These are phyloP conservation scores for Odontomachus brunneus DNA, from an alignment of 1,140 invertebrate genomes.

Conservation along the genomic window DNA sequence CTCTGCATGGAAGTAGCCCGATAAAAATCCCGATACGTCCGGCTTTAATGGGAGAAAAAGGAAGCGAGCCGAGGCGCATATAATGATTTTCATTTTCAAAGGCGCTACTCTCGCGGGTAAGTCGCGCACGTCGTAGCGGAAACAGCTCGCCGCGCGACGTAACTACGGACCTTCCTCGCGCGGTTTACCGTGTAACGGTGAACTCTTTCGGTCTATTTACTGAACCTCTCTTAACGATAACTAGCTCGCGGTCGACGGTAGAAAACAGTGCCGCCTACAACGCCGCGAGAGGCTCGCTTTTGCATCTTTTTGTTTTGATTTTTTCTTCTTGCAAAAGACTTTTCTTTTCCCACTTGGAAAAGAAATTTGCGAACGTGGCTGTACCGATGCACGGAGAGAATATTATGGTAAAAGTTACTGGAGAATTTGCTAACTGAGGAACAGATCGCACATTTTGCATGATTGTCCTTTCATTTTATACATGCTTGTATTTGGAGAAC, in stretches of 20 bases:
- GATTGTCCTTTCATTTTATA: no score
- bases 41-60: background rate
- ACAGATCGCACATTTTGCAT: no score
- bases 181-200: slow-evolving; percentile 52
- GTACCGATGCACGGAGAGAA: no score
- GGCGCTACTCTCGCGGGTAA: slow-evolving; percentile 29
- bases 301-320: background rate
- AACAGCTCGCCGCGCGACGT: slow-evolving; percentile 1
- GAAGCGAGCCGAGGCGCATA: background rate
- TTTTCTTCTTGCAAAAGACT: no score
- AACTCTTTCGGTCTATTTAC: slow-evolving; percentile 62
- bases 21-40: no score
- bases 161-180: slow-evolving; percentile 14
- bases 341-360: no score
- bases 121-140: slow-evolving; percentile 42
- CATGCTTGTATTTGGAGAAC: no score
- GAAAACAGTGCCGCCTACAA: slow-evolving; percentile 14
- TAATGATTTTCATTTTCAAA: slow-evolving; percentile 31
- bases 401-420: no score
- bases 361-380: no score
- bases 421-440: no score
- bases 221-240: slow-evolving; percentile 25
- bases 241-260: background rate
- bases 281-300: background rate
- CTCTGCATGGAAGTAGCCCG: no score